Evolutionary conservation across 2,888 invertebrate species (phyloP).

Genomic region (Nymphalis urticae): DNA sequence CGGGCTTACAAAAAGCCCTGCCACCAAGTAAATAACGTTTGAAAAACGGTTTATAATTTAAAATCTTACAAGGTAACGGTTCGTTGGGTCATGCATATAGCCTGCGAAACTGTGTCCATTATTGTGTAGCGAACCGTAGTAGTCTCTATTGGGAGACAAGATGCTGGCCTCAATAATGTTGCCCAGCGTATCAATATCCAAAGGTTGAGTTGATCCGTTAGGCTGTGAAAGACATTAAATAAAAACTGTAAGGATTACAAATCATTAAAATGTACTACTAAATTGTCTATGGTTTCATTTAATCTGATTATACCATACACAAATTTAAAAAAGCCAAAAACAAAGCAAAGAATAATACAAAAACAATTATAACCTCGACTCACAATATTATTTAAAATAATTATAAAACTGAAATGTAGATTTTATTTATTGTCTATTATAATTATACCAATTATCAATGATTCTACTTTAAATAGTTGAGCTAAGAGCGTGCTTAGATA

Average conservation of each 20-base stretch:
- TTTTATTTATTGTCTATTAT: no score
- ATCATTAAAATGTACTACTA: not conserved
- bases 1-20: no score
- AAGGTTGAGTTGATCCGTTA: conserved; percentile 68
- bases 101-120: conserved; percentile 87
- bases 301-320: no score
- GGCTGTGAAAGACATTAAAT: conserved; percentile 54
- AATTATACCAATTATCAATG: no score
- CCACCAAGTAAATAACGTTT: no score
- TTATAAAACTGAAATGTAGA: no score
- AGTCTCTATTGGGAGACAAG: conserved; percentile 82
- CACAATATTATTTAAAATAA: no score
- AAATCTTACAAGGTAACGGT: conserved; percentile 83
- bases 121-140: conserved; percentile 88
- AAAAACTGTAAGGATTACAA: not conserved
- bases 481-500: no score
- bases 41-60: not conserved
- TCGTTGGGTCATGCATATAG: conserved; percentile 87
- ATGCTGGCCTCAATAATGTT: conserved; percentile 87
- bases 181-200: conserved; percentile 86
- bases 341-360: no score
- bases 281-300: not conserved
- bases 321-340: no score
- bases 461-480: no score
- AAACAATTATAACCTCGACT: no score